phyloP scores from a whole-genome alignment of 2,797 vertebrate species.

The Enteromius anoplus region DNA sequence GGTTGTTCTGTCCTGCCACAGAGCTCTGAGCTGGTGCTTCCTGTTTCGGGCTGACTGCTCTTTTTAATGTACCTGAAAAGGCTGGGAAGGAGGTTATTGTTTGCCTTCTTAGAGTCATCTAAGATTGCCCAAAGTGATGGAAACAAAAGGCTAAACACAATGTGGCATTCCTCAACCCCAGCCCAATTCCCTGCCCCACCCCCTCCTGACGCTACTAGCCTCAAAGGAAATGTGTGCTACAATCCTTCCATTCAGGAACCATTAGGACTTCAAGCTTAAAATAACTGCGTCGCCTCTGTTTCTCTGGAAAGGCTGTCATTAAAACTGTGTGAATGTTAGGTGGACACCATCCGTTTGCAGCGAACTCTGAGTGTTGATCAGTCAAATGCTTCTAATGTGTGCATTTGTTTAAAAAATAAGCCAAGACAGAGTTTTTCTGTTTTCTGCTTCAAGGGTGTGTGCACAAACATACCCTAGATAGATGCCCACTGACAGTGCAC shows the following conservation, averaged over 20 bases:
- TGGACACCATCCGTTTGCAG: background rate
- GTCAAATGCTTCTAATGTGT: background rate
- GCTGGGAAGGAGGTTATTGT: constrained; percentile 12
- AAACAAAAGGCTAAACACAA: constrained; percentile 49
- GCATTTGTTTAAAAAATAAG: background rate
- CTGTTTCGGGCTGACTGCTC: constrained; percentile 39
- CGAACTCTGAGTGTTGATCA: background rate
- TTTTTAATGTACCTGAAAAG: constrained; percentile 39
- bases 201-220: constrained; percentile 4
- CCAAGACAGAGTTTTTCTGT: background rate
- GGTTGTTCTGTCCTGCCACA: background rate
- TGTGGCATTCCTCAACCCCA: constrained; percentile 39
- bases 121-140: constrained; percentile 18
- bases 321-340: background rate
- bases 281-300: background rate
- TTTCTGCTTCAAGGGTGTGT: constrained; percentile 46
- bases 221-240: constrained; percentile 34
- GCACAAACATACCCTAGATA: constrained; percentile 13
- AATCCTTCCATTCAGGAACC: constrained; percentile 36
- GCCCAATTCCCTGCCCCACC: constrained; percentile 36
- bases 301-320: background rate
- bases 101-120: background rate
- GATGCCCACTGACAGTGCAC: background rate
- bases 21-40: constrained; percentile 44
- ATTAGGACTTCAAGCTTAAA: constrained; percentile 1